Evolutionary conservation across 92 coral and sea anemone species (phyloP).

Genomic region (Parazoanthus darwini): DNA sequence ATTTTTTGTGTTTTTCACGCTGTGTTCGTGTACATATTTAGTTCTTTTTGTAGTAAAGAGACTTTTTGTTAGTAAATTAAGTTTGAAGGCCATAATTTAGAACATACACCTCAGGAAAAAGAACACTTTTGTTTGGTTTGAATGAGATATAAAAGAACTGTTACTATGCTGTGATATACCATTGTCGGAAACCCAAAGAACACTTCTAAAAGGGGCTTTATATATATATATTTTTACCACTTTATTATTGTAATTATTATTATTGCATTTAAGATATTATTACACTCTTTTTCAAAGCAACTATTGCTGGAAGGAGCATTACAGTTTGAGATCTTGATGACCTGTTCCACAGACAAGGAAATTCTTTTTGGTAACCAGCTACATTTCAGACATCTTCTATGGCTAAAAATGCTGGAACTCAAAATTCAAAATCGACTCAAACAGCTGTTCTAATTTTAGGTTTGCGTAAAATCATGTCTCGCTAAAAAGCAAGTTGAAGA

Average conservation of each 20-base stretch:
- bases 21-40: neutral
- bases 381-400: neutral
- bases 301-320: neutral
- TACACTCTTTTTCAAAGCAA: too few species aligned
- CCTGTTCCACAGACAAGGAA: too few species aligned
- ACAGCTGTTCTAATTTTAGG: neutral
- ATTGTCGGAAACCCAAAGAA: too few species aligned
- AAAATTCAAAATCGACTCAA: neutral
- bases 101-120: too few species aligned
- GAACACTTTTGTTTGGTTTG: too few species aligned
- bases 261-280: too few species aligned
- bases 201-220: too few species aligned
- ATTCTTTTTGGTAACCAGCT: neutral
- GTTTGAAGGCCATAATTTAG: neutral
- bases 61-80: too few species aligned
- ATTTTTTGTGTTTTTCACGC: neutral
- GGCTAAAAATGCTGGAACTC: neutral
- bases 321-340: neutral
- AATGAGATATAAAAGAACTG: too few species aligned
- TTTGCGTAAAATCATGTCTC: constrained; percentile 17
- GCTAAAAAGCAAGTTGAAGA: neutral
- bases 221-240: too few species aligned
- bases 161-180: too few species aligned
- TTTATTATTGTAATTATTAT: too few species aligned
- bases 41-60: neutral